Base-by-base conservation (phyloP, 2,113 vertebrate species). In the Hemicordylus capensis region DNA sequence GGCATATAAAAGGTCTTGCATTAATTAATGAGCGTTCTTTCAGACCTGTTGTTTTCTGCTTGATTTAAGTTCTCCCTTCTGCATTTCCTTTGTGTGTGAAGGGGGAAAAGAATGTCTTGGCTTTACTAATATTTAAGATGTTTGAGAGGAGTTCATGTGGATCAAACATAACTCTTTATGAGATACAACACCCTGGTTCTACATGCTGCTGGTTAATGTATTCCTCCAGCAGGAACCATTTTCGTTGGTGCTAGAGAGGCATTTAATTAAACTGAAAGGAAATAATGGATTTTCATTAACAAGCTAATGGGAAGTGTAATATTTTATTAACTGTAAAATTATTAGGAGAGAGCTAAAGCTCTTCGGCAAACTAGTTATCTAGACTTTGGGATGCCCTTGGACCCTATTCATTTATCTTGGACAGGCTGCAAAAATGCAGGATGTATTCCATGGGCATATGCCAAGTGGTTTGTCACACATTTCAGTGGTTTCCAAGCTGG, bases 241-340 rank as follows among this genome's bases (percentile, higher is more conserved):
- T 54, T 89, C 37, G 75, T 31, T 66, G 74, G 66, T 79, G 34
- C 73, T 81, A 67, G 59, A 83, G 42, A 85, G 73, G 67, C 70
- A 46, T 89, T 83, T 92, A 90, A 86, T 93, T 91, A 88, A 89
- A 78, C 26, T 42, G 83, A 87, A 73, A 85, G 67, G 46, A 76
- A 90, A 84, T 69, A 87, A 85, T 78, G 64, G 56, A 73, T 89
- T 85, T 88, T 51, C 51, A 64, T 90, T 75, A 90, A 85, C 70
- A 85, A 84, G 89, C 77, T 89, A 22, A 31, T 86, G 31, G 46
- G 42, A 64, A 20, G 85, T 89, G 59, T 84, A 48, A 39, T 66
- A 81, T 79, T 92, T 91, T 72, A 67, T 48, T 80, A 67, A 73
- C 26, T 44, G 72, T 83, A 89, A 89, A 86, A 56, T 42, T 61